phyloP scores from a whole-genome alignment of 2,113 vertebrate genomes.

The Trematocara zebra region DNA sequence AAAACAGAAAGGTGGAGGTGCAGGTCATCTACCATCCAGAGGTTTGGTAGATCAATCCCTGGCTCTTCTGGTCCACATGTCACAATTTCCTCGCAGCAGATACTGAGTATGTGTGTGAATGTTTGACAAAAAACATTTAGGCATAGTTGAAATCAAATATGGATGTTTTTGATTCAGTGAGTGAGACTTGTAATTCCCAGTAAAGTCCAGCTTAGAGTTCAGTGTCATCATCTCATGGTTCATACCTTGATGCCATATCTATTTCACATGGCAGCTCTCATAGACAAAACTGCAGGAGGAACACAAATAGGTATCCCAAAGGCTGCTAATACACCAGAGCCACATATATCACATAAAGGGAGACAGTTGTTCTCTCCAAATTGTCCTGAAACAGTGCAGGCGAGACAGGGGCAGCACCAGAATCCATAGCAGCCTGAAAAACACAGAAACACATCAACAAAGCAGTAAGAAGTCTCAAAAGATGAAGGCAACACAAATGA shows the following conservation, averaged over 20 bases:
- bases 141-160: neutral
- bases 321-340: neutral
- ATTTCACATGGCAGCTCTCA: slow-evolving; percentile 28
- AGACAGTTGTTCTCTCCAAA: slow-evolving; percentile 9
- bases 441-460: neutral
- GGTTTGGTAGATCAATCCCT: neutral
- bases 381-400: neutral
- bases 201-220: neutral
- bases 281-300: neutral
- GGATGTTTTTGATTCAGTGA: neutral
- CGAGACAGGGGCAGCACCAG: neutral
- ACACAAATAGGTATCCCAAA: neutral
- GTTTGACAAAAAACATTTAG: neutral
- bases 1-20: too few species aligned
- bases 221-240: neutral
- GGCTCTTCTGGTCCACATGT: neutral
- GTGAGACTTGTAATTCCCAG: too few species aligned
- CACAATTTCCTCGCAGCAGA: neutral
- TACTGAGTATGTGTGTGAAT: neutral
- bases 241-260: slow-evolving; percentile 34
- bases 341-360: slow-evolving; percentile 13
- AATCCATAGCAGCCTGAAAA: neutral
- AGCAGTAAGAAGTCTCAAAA: fast-evolving
- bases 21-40: too few species aligned
- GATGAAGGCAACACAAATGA: neutral